Base-by-base conservation (phyloP, 2,888 invertebrate species). In the Nysson spinosus region DNA sequence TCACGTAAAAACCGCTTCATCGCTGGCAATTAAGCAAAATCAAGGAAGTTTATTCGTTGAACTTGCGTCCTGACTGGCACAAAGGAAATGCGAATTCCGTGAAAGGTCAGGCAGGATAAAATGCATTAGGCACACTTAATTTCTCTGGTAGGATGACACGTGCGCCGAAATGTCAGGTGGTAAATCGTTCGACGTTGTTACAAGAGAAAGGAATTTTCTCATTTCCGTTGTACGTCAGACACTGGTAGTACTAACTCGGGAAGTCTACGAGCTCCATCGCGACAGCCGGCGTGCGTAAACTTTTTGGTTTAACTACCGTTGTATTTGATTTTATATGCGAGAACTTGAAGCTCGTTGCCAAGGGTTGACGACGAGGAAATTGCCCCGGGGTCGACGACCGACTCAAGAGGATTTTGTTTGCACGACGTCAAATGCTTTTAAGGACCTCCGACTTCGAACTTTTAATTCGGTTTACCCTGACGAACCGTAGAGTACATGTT, bases 201-300 rank as follows among this genome's bases (percentile, higher is more conserved):
- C 46, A 46, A 52, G 44, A 57, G 74, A 74, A 65, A 60, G 71
- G 74, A 74, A 74, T 69, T 71, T 74, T 71, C 70, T 60, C 60
- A 63, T 74, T 74, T 68, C 37, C 60, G 43, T 34, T 40, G 26
- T 22, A 39, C 28, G 52, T 66, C 69, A 19, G 16, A 9, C 12
- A 20, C 28, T 7, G 22, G 3, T 16, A 32, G 16, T 52, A 43
- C 20, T 65, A 70, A 74, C 52, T 58, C 44, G 44, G 39, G 24
- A 42, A 72, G 24, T 49, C 55, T 70, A 73, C 67, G 73, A 64
- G 42, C 44, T 4, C 1, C 5, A 32, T 11, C 32, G 42, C 44
- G 65, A 52, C 72, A 49, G 54, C 32, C 37, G 44, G 20, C 26
- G 44, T 47, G 44, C 65, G 63, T 74, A 74, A 74, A 74, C 60